Evolutionary conservation across 1,140 invertebrate species (phyloP).

Genomic region (Euura saliciscinereae): DNA sequence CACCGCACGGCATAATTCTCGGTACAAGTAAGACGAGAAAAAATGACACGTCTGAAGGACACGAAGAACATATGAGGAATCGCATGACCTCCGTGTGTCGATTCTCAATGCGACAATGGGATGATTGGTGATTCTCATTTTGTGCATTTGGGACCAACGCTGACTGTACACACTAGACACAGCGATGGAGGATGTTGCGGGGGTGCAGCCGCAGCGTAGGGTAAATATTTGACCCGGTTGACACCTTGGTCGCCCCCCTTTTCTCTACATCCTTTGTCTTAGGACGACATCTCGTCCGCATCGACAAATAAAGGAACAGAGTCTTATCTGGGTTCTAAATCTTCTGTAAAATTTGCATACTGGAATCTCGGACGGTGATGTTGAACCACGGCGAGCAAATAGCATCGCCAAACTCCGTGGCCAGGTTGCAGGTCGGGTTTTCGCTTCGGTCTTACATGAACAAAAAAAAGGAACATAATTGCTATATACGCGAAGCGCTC

Average conservation of each 20-base stretch:
- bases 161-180: no score
- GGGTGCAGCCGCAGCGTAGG: background rate
- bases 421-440: background rate
- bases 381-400: no score
- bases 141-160: no score
- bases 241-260: background rate
- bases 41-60: no score
- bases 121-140: no score
- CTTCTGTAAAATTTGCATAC: background rate
- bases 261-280: background rate
- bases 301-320: constrained; percentile 1
- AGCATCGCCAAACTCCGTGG: background rate
- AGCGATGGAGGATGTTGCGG: no score
- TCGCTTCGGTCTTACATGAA: background rate
- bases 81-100: no score
- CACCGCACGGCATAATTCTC: no score
- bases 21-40: no score
- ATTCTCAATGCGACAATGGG: no score
- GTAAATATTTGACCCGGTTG: constrained; percentile 7
- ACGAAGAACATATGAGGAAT: no score
- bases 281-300: background rate
- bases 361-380: background rate
- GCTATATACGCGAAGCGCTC: background rate
- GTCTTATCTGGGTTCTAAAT: background rate
- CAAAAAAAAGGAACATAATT: background rate